Percentiles rank a stretch among this genome's conserved stretches.
These are phyloP conservation scores for Nomada flava DNA, from an alignment of 2,888 invertebrate genomes.

Conservation along the genomic window DNA sequence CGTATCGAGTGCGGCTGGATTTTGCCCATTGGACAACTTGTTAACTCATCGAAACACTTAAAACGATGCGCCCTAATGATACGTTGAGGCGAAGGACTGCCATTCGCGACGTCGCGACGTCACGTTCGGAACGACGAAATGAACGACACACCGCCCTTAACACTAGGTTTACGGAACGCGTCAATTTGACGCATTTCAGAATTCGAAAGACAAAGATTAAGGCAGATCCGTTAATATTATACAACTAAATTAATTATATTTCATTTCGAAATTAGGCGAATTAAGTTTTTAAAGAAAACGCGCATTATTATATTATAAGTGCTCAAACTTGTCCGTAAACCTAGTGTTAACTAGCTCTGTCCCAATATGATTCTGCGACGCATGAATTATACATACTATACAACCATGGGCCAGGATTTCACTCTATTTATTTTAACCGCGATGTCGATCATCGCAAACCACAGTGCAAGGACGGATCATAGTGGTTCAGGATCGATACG, in stretches of 20 bases:
- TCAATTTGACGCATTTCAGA: no score
- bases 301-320: no score
- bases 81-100: slow-evolving; percentile 9
- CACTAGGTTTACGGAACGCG: no score
- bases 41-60: slow-evolving; percentile 1
- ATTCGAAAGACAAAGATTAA: no score
- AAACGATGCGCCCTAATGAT: slow-evolving; percentile 16
- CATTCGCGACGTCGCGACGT: background rate
- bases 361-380: background rate
- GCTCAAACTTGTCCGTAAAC: no score
- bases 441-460: slow-evolving; percentile 61
- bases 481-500: slow-evolving; percentile 29
- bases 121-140: background rate
- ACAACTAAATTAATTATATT: no score
- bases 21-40: slow-evolving; percentile 4
- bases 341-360: background rate
- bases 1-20: no score
- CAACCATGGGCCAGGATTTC: slow-evolving; percentile 38
- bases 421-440: slow-evolving; percentile 67
- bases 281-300: no score
- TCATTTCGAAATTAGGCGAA: no score
- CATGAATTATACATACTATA: no score
- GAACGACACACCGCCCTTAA: background rate
- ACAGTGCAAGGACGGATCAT: slow-evolving; percentile 44
- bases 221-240: no score